phyloP scores from a whole-genome alignment of 2,113 vertebrate genomes.

The Chloebia gouldiae region DNA sequence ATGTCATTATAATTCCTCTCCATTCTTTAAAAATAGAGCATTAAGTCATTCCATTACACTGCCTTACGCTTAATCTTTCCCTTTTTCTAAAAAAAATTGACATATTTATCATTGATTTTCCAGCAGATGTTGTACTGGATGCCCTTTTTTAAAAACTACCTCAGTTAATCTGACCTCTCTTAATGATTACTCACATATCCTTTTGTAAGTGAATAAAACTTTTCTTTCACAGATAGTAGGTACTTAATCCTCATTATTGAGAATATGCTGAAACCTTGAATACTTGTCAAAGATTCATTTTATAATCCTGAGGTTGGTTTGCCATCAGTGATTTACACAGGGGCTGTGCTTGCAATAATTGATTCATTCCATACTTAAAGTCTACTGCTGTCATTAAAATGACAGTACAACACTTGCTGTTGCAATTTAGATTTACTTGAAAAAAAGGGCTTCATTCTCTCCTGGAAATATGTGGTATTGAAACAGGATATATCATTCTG shows the following conservation, averaged over 20 bases:
- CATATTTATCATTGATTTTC: slow-evolving; percentile 66
- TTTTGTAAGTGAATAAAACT: slow-evolving; percentile 73
- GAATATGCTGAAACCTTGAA: slow-evolving; percentile 70
- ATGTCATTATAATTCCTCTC: slow-evolving; percentile 44
- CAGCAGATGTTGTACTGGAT: slow-evolving; percentile 55
- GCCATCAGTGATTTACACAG: slow-evolving; percentile 64
- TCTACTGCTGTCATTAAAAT: slow-evolving; percentile 69
- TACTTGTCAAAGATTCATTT: slow-evolving; percentile 73
- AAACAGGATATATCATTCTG: slow-evolving; percentile 33
- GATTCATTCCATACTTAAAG: slow-evolving; percentile 74
- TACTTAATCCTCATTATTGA: slow-evolving; percentile 74
- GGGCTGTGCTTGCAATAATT: slow-evolving; percentile 70
- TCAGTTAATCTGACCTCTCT: slow-evolving; percentile 58
- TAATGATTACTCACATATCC: slow-evolving; percentile 68
- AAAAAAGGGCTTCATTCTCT: background rate
- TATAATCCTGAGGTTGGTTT: slow-evolving; percentile 71
- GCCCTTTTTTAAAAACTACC: slow-evolving; percentile 33
- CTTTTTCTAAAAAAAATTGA: slow-evolving; percentile 45
- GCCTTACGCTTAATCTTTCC: slow-evolving; percentile 40
- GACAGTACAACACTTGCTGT: slow-evolving; percentile 57
- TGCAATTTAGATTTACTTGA: slow-evolving; percentile 59
- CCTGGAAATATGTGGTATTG: background rate
- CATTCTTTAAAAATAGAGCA: slow-evolving; percentile 55
- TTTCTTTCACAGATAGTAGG: slow-evolving; percentile 66
- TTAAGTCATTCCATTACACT: slow-evolving; percentile 47